Evolutionary conservation across 2,888 invertebrate species (phyloP).

Genomic region (Drosophila infuscata): DNA sequence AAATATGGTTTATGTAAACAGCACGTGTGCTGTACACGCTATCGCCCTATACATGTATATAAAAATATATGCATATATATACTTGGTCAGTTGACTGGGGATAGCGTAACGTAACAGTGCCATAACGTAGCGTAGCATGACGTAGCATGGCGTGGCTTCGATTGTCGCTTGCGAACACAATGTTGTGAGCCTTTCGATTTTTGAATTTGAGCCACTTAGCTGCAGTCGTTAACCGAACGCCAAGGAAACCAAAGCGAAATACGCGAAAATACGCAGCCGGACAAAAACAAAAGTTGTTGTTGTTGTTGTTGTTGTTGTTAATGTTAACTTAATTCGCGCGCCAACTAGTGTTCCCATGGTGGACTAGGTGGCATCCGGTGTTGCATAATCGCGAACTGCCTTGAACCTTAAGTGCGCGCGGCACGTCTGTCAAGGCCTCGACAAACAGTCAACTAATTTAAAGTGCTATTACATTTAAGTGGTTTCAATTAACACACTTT

Average conservation of each 20-base stretch:
- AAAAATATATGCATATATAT: constrained; percentile 13
- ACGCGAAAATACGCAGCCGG: constrained; percentile 22
- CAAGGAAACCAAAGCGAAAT: constrained; percentile 64
- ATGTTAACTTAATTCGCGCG: constrained; percentile 18
- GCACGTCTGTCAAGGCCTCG: constrained; percentile 27
- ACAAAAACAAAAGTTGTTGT: constrained; percentile 13
- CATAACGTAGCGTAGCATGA: constrained; percentile 45
- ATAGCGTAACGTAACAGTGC: constrained; percentile 60
- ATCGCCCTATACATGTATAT: constrained; percentile 5
- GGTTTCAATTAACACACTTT: constrained; percentile 77
- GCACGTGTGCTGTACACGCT: constrained; percentile 40
- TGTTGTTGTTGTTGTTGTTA: constrained; percentile 11
- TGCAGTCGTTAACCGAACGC: constrained; percentile 76
- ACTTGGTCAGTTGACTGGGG: constrained; percentile 54
- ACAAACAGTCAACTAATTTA: constrained; percentile 71
- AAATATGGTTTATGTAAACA: constrained; percentile 72
- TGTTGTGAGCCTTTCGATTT: constrained; percentile 55
- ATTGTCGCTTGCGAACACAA: constrained; percentile 20
- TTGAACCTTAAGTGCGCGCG: constrained; percentile 15
- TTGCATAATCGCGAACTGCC: constrained; percentile 52
- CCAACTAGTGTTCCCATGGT: neutral
- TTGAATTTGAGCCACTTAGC: constrained; percentile 57
- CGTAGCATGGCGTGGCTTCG: constrained; percentile 27
- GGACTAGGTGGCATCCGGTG: constrained; percentile 22
- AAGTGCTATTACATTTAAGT: constrained; percentile 79